Evolutionary conservation across 2,888 invertebrate genomes (phyloP), one percentile per base, ranked within the genome.

Genomic region (Parapristionchus giblindavisi): DNA sequence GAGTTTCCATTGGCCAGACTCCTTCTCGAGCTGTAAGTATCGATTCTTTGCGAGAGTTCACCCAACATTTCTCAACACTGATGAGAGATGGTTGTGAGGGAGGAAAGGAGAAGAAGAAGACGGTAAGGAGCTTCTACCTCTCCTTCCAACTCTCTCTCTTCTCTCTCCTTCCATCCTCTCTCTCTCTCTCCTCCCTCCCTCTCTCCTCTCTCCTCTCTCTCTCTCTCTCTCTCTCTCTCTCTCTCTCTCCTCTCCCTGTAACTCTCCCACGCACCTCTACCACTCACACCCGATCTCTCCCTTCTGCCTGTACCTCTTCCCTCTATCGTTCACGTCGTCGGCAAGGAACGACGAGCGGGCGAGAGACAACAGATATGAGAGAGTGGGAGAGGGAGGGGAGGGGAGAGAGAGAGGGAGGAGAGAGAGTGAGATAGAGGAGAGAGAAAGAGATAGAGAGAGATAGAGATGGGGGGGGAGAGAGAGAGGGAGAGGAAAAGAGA

Each of bases 21-120:
- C 24, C 73, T 43, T 32, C 73, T 43, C 6, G 73, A 73, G 36
- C 73, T 73, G 73, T 73, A 73, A 73, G 73, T 48, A 61, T 73
- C 73, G n/a, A 73, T 24, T 8, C 73, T 60, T 27, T 73, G 61
- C 24, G 29, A 32, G 24, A 73, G 34, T 61, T 73, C 73, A 6
- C 60, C 60, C 60, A 73, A 11, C 73, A 73, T 73, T 29, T 24
- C 14, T 63, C 58, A 27, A 8, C 11, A 27, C 24, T 24, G 58
- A 17, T n/a, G 11, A 27, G 58, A 58, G 58, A 58, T 8, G 14
- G 58, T 14, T 14, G 61, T 17, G 5, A 73, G 36, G 32, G 56
- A 24, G 60, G n/a, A 43, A 40, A 3, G 32, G 34, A 61, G 51
- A 61, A 36, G 54, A 54, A 38, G 56, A 24, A 40, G 72, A 56